A percentile compares a stretch with the other conserved stretches of the same genome.
Conservation (phyloP, 2,888 invertebrate genomes). For the Philhelius pedissequus region DNA sequence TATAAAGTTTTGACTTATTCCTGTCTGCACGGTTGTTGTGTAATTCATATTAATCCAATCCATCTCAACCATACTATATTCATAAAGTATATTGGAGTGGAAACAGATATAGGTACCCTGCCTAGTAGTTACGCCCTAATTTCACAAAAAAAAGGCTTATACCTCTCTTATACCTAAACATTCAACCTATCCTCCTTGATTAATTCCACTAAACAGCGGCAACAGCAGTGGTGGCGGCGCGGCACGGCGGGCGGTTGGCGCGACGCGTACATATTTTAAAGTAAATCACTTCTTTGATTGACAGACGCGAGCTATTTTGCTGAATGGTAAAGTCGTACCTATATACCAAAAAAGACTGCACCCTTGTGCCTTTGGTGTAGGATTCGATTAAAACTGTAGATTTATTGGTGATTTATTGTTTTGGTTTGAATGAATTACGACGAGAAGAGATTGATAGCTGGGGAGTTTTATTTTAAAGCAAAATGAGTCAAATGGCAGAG, state of each 20-base stretch:
- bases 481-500: not conserved
- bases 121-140: slow-evolving; percentile 42
- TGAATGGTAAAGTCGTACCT: too few relatives aligned
- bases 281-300: slow-evolving; percentile 59
- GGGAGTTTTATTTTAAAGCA: not conserved
- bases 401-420: slow-evolving; percentile 45
- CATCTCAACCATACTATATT: not conserved
- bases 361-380: slow-evolving; percentile 11
- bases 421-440: slow-evolving; percentile 10
- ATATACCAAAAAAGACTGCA: not conserved
- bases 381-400: slow-evolving; percentile 26
- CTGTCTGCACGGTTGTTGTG: slow-evolving; percentile 50
- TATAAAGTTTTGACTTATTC: slow-evolving; percentile 31
- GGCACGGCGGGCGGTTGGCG: not conserved
- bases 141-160: not conserved
- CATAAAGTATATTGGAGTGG: not conserved
- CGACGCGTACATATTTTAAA: slow-evolving; percentile 34
- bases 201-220: not conserved
- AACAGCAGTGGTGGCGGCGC: not conserved
- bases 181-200: slow-evolving; percentile 22
- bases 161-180: not conserved
- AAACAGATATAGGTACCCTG: not conserved
- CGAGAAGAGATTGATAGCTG: slow-evolving; percentile 10
- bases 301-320: slow-evolving; percentile 38
- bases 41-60: slow-evolving; percentile 35